Conservation (phyloP, 2,113 vertebrate species). For the Narcine bancroftii region DNA sequence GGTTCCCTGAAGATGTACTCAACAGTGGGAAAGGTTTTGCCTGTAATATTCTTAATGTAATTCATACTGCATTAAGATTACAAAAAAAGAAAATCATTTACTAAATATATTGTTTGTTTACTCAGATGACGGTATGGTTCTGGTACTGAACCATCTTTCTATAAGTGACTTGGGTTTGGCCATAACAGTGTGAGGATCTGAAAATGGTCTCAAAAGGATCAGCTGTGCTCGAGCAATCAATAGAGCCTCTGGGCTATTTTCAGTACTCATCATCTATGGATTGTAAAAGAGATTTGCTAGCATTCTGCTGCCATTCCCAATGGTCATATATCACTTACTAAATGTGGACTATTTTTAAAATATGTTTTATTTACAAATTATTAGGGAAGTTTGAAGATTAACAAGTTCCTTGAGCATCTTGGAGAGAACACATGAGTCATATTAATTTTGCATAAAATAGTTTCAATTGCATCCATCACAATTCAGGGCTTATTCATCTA, state of each 20-base stretch:
- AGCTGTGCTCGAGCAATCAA: neutral
- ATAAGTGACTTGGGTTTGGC: neutral
- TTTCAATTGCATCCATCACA: neutral
- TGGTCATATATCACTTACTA: neutral
- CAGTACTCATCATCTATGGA: neutral
- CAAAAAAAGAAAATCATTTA: neutral
- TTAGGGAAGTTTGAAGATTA: neutral
- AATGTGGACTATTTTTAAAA: neutral
- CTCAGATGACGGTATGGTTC: neutral
- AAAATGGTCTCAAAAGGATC: neutral
- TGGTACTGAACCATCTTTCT: neutral
- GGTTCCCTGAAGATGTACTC: too few relatives aligned
- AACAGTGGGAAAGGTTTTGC: too few relatives aligned
- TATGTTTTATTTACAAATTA: neutral
- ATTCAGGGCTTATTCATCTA: neutral
- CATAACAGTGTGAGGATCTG: neutral
- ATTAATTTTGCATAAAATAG: neutral
- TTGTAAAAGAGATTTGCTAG: neutral
- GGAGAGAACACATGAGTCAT: neutral
- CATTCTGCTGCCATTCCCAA: neutral
- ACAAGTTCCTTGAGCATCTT: neutral
- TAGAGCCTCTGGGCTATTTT: neutral
- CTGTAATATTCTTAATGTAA: too few relatives aligned
- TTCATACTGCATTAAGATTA: neutral
- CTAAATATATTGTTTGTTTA: neutral